Conservation (phyloP, 2,888 invertebrate genomes). For the Pterostichus niger region DNA sequence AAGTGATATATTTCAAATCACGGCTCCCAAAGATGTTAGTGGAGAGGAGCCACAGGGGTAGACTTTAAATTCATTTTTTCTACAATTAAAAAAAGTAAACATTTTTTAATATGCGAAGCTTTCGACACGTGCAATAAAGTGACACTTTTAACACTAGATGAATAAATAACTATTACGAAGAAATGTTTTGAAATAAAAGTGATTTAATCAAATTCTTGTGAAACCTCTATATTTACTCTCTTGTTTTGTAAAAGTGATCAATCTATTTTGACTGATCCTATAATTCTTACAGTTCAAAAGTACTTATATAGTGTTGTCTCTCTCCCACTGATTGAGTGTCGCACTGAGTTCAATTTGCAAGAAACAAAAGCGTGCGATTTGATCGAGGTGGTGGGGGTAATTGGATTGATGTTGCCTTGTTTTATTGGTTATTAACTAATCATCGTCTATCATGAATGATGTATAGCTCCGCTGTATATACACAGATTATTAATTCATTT, state of each 20-base stretch:
- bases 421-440: constrained; percentile 41
- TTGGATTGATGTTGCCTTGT: constrained; percentile 23
- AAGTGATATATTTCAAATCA: too few species aligned
- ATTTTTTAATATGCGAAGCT: not conserved
- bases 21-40: too few species aligned
- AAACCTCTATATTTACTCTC: not conserved
- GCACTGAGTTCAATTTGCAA: constrained; percentile 4
- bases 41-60: too few species aligned
- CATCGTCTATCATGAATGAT: not conserved
- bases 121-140: not conserved
- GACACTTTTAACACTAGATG: not conserved
- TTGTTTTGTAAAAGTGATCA: not conserved
- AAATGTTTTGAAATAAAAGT: too few species aligned
- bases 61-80: too few species aligned
- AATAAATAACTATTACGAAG: not conserved
- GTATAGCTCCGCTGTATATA: not conserved
- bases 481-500: too few species aligned
- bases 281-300: not conserved
- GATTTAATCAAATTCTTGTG: too few species aligned
- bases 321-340: not conserved
- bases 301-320: not conserved
- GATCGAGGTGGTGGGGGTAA: not conserved
- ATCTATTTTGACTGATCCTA: too few species aligned
- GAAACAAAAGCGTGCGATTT: constrained; percentile 23
- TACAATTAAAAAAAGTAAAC: too few species aligned